phyloP scores from a whole-genome alignment of 2,888 invertebrate species.

The Ephialtes manifestator region DNA sequence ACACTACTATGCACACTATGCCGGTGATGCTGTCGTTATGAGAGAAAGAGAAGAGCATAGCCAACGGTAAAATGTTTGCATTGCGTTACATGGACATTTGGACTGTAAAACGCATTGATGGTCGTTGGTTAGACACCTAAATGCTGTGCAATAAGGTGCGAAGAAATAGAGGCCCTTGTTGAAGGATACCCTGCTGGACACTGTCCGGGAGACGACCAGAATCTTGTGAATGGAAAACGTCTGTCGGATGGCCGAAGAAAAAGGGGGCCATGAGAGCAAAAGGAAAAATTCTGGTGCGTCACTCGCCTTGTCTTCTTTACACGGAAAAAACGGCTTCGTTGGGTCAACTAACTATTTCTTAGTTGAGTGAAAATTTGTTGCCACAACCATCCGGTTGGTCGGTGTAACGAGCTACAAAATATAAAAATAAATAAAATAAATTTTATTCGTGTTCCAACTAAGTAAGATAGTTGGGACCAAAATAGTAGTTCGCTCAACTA shows the following conservation, averaged over 20 bases:
- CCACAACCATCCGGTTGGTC: no score
- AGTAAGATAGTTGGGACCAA: no score
- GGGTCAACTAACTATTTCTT: no score
- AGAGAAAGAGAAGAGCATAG: constrained; percentile 46
- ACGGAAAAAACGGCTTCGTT: no score
- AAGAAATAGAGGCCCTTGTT: constrained; percentile 74
- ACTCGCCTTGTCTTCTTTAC: not conserved
- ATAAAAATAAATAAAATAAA: no score
- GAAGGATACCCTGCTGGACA: constrained; percentile 68
- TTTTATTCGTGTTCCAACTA: no score
- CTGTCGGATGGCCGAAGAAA: constrained; percentile 24
- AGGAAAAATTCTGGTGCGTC: not conserved
- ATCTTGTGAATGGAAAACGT: constrained; percentile 43
- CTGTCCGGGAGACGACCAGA: constrained; percentile 53
- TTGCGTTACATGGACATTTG: constrained; percentile 84
- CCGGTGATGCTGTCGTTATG: constrained; percentile 49
- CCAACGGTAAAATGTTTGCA: constrained; percentile 83
- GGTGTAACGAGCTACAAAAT: no score
- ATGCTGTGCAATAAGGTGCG: constrained; percentile 75
- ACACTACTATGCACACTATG: constrained; percentile 15
- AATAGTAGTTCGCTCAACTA: no score
- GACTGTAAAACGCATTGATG: constrained; percentile 76
- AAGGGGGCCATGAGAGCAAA: constrained; percentile 1
- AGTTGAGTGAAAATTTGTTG: no score
- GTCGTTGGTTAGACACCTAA: constrained; percentile 73